These are phyloP conservation scores for Tenthredo amoena DNA, from an alignment of 2,888 invertebrate genomes.

Conservation along the genomic window DNA sequence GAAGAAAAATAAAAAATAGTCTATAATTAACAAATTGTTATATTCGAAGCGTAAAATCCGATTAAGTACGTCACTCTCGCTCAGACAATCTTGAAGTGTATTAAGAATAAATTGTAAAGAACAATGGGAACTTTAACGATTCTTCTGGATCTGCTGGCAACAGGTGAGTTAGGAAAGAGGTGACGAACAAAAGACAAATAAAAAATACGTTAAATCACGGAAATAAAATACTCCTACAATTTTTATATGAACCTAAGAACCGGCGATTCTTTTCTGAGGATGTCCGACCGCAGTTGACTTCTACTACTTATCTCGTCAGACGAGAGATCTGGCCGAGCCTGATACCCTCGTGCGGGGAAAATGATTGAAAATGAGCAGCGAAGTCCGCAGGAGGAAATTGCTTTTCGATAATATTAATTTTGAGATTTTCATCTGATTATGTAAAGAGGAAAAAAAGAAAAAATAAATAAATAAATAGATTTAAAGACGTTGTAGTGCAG, in stretches of 20 bases:
- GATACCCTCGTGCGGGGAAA: background rate
- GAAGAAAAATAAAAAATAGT: background rate
- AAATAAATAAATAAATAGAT: background rate
- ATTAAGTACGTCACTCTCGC: background rate
- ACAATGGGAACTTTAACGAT: background rate
- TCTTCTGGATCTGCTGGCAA: slow-evolving; percentile 19
- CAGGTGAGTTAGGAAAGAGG: slow-evolving; percentile 10
- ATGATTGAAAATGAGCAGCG: background rate
- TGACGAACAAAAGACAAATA: background rate
- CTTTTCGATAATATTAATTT: background rate
- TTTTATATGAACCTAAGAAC: background rate
- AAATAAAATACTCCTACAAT: background rate
- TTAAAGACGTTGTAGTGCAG: background rate
- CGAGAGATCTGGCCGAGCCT: background rate
- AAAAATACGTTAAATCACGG: background rate
- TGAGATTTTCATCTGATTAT: background rate
- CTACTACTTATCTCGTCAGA: background rate
- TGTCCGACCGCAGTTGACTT: background rate
- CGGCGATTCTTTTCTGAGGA: background rate
- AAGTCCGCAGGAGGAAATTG: background rate
- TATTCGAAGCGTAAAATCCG: background rate
- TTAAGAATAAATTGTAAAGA: background rate
- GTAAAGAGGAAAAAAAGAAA: background rate
- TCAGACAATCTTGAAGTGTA: background rate
- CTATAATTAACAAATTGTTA: background rate